Evolutionary conservation across 2,113 vertebrate species (phyloP), one percentile per base, ranked within the genome.

Genomic region (Donacobius atricapilla): DNA sequence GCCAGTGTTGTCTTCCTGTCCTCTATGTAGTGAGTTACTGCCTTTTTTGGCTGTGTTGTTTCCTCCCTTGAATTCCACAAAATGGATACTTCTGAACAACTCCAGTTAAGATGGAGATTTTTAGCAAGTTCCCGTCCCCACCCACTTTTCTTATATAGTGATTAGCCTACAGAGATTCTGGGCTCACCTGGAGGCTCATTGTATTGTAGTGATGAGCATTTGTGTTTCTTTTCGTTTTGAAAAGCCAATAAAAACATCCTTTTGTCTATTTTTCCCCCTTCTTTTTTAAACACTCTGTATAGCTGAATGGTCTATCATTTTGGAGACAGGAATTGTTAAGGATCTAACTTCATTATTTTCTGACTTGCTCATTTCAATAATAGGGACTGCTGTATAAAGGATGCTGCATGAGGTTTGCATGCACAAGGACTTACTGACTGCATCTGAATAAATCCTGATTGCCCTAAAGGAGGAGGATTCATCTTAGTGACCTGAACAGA

Each of bases 1-100:
- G 82, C 54, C 54, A 54, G 15, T 37, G 58, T 50, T 85, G 83
- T 90, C 71, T 83, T 88, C 64, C 68, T 90, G 71, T 93, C 71
- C 35, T 88, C 54, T 39, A 8, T 66, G 11, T 6, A 54, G 35
- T 51, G 64, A 93, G 35, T 86, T 93, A 70, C 71, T 89, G 76
- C 83, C 77, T 83, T 69, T 83, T 94, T 92, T 18, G 39, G 58
- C 58, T 66, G 58, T 73, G 54, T 40, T 87, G n/a, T 70, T 90
- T 86, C 68, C 83, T 65, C 40, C 35, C 27, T 81, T 88, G 71
- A 76, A 66, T 66, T 86, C 54, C 50, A 18, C 66, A n/a, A 73
- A 83, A 83, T 22, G 51, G 31, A 47, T 2, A 2, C 42, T 85
- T 81, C 13, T 63, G 64, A 87, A 48, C 21, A 58, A 56, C 20